Evolutionary conservation across 2,113 vertebrate genomes (phyloP).

Genomic region (Grallaria varia): DNA sequence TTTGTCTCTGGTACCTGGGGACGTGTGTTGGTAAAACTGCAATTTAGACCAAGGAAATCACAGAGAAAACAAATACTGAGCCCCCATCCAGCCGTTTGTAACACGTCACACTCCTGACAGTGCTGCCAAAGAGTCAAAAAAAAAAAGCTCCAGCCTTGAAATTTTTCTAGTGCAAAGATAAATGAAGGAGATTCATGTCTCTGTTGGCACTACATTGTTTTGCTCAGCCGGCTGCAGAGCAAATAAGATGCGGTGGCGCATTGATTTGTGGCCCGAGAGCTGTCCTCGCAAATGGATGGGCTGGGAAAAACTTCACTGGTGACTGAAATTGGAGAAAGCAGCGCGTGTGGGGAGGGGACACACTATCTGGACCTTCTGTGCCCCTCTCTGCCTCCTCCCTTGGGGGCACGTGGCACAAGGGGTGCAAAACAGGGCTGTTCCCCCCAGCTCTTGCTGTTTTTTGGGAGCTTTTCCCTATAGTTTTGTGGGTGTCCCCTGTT

Average conservation of each 20-base stretch:
- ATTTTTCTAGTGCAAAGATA: constrained; percentile 39
- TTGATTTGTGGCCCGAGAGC: constrained; percentile 39
- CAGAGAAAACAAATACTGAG: not conserved
- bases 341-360: not conserved
- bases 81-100: not conserved
- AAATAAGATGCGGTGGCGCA: not conserved
- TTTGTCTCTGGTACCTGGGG: not conserved
- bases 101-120: constrained; percentile 1
- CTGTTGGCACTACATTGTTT: constrained; percentile 40
- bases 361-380: rapidly evolving
- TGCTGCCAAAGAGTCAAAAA: not conserved
- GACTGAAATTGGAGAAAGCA: not conserved
- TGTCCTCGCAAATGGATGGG: constrained; percentile 11
- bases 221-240: constrained; percentile 47
- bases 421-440: not conserved
- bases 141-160: constrained; percentile 1
- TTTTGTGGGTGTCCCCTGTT: not conserved
- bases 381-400: rapidly evolving
- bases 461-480: rapidly evolving
- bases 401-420: rapidly evolving
- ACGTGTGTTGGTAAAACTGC: not conserved
- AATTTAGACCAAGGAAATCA: constrained; percentile 1
- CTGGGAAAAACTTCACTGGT: constrained; percentile 2
- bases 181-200: constrained; percentile 55
- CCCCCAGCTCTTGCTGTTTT: not conserved